Evolutionary conservation across 2,888 invertebrate species (phyloP).

Genomic region (Archaeoteleia sp.): DNA sequence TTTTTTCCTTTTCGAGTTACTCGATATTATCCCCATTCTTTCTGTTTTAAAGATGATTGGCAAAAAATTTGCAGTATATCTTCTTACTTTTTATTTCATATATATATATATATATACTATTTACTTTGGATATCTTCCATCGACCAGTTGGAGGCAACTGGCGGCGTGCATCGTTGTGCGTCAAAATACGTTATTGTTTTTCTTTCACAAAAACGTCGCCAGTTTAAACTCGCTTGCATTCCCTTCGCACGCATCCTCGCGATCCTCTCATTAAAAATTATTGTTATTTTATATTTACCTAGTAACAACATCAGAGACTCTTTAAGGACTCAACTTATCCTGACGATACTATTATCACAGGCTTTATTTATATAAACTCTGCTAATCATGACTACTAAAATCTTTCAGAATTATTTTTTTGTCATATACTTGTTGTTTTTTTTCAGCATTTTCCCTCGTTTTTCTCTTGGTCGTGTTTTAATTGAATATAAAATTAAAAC

Average conservation of each 20-base stretch:
- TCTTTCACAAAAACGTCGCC: constrained; percentile 35
- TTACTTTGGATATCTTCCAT: constrained; percentile 51
- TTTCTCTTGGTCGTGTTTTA: constrained; percentile 36
- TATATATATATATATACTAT: constrained; percentile 35
- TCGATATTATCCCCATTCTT: constrained; percentile 43
- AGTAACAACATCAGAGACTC: constrained; percentile 77
- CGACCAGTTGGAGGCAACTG: constrained; percentile 22
- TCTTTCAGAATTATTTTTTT: constrained; percentile 66
- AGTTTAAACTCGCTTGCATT: constrained; percentile 29
- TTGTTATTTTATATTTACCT: constrained; percentile 70
- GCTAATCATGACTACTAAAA: constrained; percentile 74
- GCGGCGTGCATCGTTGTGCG: constrained; percentile 46
- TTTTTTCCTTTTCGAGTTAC: constrained; percentile 58
- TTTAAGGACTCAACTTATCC: constrained; percentile 82
- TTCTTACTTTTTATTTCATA: constrained; percentile 26
- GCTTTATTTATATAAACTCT: constrained; percentile 78
- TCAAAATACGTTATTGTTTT: constrained; percentile 51
- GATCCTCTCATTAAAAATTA: constrained; percentile 45
- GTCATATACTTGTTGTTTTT: constrained; percentile 56
- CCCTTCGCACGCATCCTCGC: constrained; percentile 22
- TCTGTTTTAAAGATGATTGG: constrained; percentile 61
- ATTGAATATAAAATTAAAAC: constrained; percentile 68
- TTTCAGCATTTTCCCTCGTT: constrained; percentile 51
- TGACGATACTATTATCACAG: constrained; percentile 84
- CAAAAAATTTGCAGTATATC: constrained; percentile 64